Conservation (phyloP, 2,888 invertebrate species). For the Cheilosia impressa region DNA sequence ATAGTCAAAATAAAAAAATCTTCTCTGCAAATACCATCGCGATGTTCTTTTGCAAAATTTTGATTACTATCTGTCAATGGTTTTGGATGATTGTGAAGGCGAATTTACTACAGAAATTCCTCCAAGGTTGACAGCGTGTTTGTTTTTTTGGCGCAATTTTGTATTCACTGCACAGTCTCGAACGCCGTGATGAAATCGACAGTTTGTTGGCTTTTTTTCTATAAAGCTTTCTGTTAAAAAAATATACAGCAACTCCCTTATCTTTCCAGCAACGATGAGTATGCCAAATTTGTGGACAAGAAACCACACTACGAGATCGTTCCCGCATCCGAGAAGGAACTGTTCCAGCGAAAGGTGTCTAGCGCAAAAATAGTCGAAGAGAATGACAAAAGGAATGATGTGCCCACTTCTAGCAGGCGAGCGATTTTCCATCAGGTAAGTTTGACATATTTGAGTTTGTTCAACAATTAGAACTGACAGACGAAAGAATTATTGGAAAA, state of each 20-base stretch:
- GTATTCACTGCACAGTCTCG: no score
- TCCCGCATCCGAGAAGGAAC: constrained; percentile 78
- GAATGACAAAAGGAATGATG: background rate
- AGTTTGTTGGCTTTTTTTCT: no score
- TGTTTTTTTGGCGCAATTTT: no score
- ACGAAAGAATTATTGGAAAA: background rate
- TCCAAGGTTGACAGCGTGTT: no score
- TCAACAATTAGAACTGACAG: background rate
- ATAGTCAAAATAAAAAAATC: background rate
- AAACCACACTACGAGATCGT: constrained; percentile 79
- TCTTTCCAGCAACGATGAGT: constrained; percentile 80
- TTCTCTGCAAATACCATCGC: background rate
- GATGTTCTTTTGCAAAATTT: background rate
- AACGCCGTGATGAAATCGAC: no score
- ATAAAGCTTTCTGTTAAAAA: no score
- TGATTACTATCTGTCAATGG: background rate
- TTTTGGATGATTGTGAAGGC: background rate
- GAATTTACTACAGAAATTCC: no score
- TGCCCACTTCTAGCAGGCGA: constrained; percentile 29
- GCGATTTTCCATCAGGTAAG: constrained; percentile 65
- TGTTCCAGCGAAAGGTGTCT: constrained; percentile 40
- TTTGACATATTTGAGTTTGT: background rate
- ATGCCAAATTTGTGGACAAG: constrained; percentile 79
- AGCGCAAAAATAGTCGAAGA: constrained; percentile 28
- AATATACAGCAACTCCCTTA: constrained; percentile 10